Base-by-base conservation (phyloP, 1,140 invertebrate species). In the Ceratosolen fusciceps region DNA sequence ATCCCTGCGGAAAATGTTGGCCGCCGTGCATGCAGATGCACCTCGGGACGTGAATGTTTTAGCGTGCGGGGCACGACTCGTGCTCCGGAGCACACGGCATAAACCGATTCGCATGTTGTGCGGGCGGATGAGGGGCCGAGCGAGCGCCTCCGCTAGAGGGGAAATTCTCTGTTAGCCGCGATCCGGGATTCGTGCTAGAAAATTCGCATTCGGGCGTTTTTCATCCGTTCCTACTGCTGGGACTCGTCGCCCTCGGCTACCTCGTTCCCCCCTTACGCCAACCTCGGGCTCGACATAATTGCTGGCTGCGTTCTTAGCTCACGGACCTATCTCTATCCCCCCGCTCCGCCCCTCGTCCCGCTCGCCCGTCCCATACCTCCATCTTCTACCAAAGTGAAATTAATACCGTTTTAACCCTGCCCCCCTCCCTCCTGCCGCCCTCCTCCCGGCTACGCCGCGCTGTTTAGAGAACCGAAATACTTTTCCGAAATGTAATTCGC, bases 1-100 rank as follows among this genome's bases (percentile, higher is more conserved):
- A 68, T 76, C 62, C 65, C 74, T 68, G 47, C 47, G 49, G 74
- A 68, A 76, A 76, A 76, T 31, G 43, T 52, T 73, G 56, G 9
- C 26, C 26, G 8, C 26, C 39, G 21, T 65, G 60, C 60, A 65
- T 37, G 60, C 31, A 65, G 60, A 65, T 65, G 60, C 60, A 62
- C 21, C 16, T 19, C 29, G 60, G 60, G 29, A 62, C 60, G 31
- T 37, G 60, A 65, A 65, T 37, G 60, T 65, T 65, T 65, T 37
- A 65, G 1, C 31, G 60, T 37, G 60, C 60, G 31, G 1, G 16
- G 60, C 60, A 65, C 31, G 60, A 65, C 60, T 62, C 60, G 60
- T 12, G 60, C 31, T 10, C 21, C 12, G 14, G 29, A 60, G 24
- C 26, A 62, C 60, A 37, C 31, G 19, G 60, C 60, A 65, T 65